These are phyloP conservation scores for Macaria notata DNA, from an alignment of 2,888 invertebrate species.

Conservation along the genomic window DNA sequence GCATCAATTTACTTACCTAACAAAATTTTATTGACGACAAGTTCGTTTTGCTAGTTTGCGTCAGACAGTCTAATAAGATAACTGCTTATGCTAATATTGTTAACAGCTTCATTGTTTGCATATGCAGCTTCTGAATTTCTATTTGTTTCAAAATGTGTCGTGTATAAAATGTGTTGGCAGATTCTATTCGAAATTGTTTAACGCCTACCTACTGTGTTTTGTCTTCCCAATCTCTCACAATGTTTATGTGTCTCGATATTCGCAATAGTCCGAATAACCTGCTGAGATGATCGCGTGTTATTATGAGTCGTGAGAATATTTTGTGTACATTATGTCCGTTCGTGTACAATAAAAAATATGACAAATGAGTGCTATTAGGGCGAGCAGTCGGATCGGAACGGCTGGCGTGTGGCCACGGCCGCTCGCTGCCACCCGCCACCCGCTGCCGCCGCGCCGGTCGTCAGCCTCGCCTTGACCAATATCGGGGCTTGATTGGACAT, in stretches of 20 bases:
- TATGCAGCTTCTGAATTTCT: too few species aligned
- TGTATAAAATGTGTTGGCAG: too few species aligned
- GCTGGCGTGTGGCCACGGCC: constrained; percentile 66
- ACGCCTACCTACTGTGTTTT: not conserved
- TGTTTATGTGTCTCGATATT: constrained; percentile 32
- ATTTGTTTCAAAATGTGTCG: too few species aligned
- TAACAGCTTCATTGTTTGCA: too few species aligned
- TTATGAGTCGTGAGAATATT: constrained; percentile 24
- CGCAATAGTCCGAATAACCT: constrained; percentile 34
- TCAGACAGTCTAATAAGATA: constrained; percentile 5
- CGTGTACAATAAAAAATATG: constrained; percentile 65
- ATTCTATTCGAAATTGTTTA: too few species aligned
- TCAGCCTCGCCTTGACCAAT: constrained; percentile 76
- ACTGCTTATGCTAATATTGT: not conserved
- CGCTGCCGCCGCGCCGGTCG: constrained; percentile 48
- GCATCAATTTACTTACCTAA: constrained; percentile 56
- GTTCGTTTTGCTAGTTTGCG: constrained; percentile 14
- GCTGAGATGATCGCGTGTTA: constrained; percentile 37
- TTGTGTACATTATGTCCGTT: constrained; percentile 49
- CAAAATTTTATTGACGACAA: constrained; percentile 42
- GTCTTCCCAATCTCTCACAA: constrained; percentile 35
- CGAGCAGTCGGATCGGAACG: constrained; percentile 36
- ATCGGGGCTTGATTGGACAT: constrained; percentile 60
- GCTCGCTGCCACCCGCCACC: too few species aligned
- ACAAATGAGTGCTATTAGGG: constrained; percentile 62